Evolutionary conservation across 1,140 invertebrate genomes (phyloP).

Genomic region (Apocrypta bakeri): DNA sequence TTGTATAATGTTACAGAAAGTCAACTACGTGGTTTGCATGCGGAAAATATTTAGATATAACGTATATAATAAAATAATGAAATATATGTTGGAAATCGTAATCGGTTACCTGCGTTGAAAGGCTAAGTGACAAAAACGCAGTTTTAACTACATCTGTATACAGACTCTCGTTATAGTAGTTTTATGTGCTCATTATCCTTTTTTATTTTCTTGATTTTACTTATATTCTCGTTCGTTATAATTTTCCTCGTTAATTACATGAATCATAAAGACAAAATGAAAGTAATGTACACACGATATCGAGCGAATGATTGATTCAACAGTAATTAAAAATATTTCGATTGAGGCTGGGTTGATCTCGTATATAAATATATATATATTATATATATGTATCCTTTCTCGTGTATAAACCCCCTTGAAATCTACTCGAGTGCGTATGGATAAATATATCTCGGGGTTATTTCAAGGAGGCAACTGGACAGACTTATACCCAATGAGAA

Average conservation of each 20-base stretch:
- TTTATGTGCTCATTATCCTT: neutral
- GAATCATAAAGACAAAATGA: conserved; percentile 7
- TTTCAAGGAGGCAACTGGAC: neutral
- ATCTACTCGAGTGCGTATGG: neutral
- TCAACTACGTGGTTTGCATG: conserved; percentile 36
- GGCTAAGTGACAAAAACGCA: conserved; percentile 18
- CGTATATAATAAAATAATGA: neutral
- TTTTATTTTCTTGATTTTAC: neutral
- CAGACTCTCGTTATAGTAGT: neutral
- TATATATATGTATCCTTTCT: neutral
- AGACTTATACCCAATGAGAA: neutral
- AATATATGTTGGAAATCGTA: conserved; percentile 23
- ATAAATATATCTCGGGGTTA: neutral
- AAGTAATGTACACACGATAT: conserved; percentile 34
- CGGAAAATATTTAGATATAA: conserved; percentile 2
- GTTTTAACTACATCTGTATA: neutral
- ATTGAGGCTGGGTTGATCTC: conserved; percentile 41
- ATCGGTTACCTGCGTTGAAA: conserved; percentile 38
- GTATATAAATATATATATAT: neutral
- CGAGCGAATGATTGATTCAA: neutral
- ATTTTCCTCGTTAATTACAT: neutral
- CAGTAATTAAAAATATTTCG: neutral
- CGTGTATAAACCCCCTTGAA: neutral
- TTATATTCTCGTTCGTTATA: neutral
- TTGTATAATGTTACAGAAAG: conserved; percentile 25